A percentile compares a stretch with the other conserved stretches of the same genome.
These are phyloP conservation scores for Pagrus major DNA, from an alignment of 2,113 vertebrate genomes.

Conservation along the genomic window DNA sequence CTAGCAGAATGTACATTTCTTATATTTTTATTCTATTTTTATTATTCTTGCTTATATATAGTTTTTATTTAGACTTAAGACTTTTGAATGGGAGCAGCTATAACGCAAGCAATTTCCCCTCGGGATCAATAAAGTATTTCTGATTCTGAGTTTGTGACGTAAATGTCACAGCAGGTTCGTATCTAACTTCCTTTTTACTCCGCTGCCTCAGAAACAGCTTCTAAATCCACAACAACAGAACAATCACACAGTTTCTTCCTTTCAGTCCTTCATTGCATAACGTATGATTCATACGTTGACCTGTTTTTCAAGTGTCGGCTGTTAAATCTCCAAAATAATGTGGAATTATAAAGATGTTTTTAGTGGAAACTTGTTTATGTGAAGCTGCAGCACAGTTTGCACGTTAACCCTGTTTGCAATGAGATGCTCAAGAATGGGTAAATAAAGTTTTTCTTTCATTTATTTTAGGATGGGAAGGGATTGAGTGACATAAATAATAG, in stretches of 20 bases:
- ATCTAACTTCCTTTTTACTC: conserved; percentile 50
- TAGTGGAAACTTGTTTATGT: background rate
- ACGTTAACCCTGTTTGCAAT: background rate
- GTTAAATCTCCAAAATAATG: background rate
- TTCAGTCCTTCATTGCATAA: background rate
- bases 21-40: too few species aligned
- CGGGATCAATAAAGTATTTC: too few species aligned
- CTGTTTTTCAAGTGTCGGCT: background rate
- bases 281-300: background rate
- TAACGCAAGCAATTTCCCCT: too few species aligned
- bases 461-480: conserved; percentile 11
- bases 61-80: too few species aligned
- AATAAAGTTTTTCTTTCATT: conserved; percentile 24
- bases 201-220: conserved; percentile 1
- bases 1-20: too few species aligned
- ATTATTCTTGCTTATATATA: too few species aligned
- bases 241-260: background rate
- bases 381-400: conserved; percentile 7
- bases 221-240: background rate
- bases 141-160: conserved; percentile 42
- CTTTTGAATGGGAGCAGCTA: too few species aligned
- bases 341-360: background rate
- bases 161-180: conserved; percentile 68
- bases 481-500: conserved; percentile 40
- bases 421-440: conserved; percentile 14